Conservation (phyloP, 2,888 invertebrate genomes). For the Colletes collaris region DNA sequence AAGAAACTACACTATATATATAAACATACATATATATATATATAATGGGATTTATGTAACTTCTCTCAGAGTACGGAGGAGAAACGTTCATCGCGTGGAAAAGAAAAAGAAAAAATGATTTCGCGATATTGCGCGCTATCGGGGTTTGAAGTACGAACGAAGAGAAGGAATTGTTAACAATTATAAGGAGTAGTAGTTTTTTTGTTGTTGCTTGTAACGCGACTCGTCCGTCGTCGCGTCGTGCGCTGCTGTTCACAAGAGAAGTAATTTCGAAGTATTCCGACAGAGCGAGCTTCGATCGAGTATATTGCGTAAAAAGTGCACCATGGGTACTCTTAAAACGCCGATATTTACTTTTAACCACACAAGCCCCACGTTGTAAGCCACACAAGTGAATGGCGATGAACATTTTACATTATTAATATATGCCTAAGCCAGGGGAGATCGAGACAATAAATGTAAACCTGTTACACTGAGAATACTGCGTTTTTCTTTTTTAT, state of each 20-base stretch:
- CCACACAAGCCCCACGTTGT: conserved; percentile 47
- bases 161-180: conserved; percentile 36
- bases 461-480: conserved; percentile 83
- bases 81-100: background rate
- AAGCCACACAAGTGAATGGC: conserved; percentile 42
- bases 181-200: conserved; percentile 26
- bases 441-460: conserved; percentile 83
- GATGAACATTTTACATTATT: conserved; percentile 39
- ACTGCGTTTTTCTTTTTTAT: conserved; percentile 82
- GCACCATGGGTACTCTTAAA: conserved; percentile 21
- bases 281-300: conserved; percentile 33
- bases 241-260: conserved; percentile 19
- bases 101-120: background rate
- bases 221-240: conserved; percentile 30
- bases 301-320: conserved; percentile 19
- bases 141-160: conserved; percentile 47
- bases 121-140: conserved; percentile 17
- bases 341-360: conserved; percentile 53
- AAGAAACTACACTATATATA: background rate
- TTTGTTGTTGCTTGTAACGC: conserved; percentile 48
- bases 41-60: conserved; percentile 19
- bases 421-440: conserved; percentile 77
- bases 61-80: conserved; percentile 16
- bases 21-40: background rate
- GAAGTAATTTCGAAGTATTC: conserved; percentile 13